phyloP scores from a whole-genome alignment of 2,113 vertebrate genomes.

The Panthera uncia region DNA sequence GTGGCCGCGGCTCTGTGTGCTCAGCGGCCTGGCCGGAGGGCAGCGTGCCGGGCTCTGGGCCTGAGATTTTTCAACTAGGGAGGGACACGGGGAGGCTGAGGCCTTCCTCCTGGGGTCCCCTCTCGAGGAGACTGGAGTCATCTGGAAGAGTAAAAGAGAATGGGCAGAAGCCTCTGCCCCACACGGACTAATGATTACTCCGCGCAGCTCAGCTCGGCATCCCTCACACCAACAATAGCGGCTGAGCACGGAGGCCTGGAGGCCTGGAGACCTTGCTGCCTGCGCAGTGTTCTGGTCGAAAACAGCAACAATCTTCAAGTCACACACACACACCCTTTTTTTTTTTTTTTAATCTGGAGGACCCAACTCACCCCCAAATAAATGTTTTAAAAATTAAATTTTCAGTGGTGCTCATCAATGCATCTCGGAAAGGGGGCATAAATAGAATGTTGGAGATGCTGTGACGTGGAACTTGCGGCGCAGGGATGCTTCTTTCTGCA shows the following conservation, averaged over 20 bases:
- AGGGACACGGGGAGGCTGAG: not conserved
- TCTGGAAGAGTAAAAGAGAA: not conserved
- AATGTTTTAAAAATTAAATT: not conserved
- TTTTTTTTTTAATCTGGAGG: not conserved
- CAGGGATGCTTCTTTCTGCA: slow-evolving; percentile 14
- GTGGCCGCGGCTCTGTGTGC: not conserved
- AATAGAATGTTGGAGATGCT: not conserved
- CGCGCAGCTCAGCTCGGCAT: not conserved
- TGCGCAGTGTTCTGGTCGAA: not conserved
- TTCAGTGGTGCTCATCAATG: not conserved
- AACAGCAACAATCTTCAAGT: slow-evolving; percentile 30
- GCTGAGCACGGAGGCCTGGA: not conserved
- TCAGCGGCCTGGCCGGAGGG: not conserved
- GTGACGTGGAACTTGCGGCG: not conserved
- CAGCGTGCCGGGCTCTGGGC: not conserved
- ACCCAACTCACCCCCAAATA: not conserved
- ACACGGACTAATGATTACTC: not conserved
- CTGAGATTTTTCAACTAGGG: not conserved
- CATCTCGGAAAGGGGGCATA: not conserved
- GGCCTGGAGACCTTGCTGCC: slow-evolving; percentile 24
- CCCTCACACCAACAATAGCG: slow-evolving; percentile 66
- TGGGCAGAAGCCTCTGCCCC: not conserved
- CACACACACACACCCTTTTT: not conserved
- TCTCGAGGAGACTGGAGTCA: not conserved
- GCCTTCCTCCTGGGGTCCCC: not conserved